Percentiles rank a stretch among this genome's conserved stretches.
Conservation (phyloP, 2,888 invertebrate genomes). For the Caenorhabditis uteleia region DNA sequence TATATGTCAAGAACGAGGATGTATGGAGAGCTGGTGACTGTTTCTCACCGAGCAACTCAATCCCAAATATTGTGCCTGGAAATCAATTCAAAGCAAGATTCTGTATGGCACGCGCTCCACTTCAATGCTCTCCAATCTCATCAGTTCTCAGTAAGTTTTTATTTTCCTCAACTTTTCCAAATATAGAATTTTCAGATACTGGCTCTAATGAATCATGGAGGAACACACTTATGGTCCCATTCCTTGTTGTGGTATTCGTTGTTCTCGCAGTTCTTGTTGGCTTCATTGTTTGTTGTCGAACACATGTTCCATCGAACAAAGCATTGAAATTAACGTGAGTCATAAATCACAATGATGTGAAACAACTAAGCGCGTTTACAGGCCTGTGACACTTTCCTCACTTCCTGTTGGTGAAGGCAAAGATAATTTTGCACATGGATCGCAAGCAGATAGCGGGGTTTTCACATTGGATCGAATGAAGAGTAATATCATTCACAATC, state of each 20-base stretch:
- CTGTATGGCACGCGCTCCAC: conserved; percentile 28
- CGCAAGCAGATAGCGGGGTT: conserved; percentile 60
- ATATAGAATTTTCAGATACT: conserved; percentile 13
- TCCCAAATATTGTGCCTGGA: conserved; percentile 29
- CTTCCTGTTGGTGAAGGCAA: conserved; percentile 48
- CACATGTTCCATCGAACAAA: conserved; percentile 20
- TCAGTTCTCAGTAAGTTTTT: conserved; percentile 24
- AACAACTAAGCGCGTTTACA: not conserved
- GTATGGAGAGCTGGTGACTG: conserved; percentile 50
- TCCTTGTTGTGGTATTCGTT: conserved; percentile 33
- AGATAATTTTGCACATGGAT: conserved; percentile 55
- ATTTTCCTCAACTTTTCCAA: not conserved
- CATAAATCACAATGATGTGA: not conserved
- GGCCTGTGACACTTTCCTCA: conserved; percentile 16
- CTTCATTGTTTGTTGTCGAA: conserved; percentile 44
- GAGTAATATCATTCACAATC: conserved; percentile 3
- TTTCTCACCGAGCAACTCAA: conserved; percentile 36
- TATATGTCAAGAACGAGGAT: conserved; percentile 44
- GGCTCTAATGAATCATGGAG: conserved; percentile 10
- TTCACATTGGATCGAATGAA: conserved; percentile 52
- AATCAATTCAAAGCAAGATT: conserved; percentile 46
- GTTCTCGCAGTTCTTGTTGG: conserved; percentile 34
- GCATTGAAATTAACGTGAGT: conserved; percentile 30
- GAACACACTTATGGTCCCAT: conserved; percentile 23
- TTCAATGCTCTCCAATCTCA: conserved; percentile 36